Percentiles rank a stretch among this genome's conserved stretches.
Conservation (phyloP, 2,113 vertebrate genomes). For the Lagopus muta region DNA sequence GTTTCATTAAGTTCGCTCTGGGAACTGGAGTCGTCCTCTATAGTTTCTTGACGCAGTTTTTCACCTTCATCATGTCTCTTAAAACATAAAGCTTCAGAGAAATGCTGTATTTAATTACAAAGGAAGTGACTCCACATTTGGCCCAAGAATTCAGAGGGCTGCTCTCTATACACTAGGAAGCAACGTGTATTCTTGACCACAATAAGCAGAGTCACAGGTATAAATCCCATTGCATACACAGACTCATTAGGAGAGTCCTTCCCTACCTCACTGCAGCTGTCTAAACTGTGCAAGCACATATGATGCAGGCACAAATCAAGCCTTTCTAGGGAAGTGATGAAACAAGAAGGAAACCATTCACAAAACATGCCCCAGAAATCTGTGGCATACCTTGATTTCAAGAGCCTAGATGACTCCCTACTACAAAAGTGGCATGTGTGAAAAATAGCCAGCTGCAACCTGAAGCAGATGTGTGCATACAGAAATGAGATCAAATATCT, state of each 20-base stretch:
- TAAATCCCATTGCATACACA: not conserved
- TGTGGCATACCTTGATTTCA: not conserved
- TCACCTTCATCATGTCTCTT: not conserved
- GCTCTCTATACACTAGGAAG: not conserved
- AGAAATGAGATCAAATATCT: not conserved
- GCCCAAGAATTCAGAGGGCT: fast-evolving
- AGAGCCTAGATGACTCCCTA: not conserved
- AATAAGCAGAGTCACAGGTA: not conserved
- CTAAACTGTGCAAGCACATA: not conserved
- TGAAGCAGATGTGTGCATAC: fast-evolving
- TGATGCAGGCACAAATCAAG: not conserved
- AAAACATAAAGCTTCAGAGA: not conserved
- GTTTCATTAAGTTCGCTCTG: not conserved
- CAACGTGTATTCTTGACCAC: not conserved
- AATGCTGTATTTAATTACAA: not conserved
- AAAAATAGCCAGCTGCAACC: not conserved
- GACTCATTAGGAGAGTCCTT: not conserved
- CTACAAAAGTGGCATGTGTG: not conserved
- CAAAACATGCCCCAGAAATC: not conserved
- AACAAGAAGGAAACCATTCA: not conserved
- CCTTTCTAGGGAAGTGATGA: not conserved
- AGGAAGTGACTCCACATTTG: not conserved
- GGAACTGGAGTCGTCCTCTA: not conserved
- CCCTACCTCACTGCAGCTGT: constrained; percentile 22
- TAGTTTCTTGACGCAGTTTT: not conserved